Conservation (phyloP, 2,797 vertebrate genomes). For the Bradypus variegatus region DNA sequence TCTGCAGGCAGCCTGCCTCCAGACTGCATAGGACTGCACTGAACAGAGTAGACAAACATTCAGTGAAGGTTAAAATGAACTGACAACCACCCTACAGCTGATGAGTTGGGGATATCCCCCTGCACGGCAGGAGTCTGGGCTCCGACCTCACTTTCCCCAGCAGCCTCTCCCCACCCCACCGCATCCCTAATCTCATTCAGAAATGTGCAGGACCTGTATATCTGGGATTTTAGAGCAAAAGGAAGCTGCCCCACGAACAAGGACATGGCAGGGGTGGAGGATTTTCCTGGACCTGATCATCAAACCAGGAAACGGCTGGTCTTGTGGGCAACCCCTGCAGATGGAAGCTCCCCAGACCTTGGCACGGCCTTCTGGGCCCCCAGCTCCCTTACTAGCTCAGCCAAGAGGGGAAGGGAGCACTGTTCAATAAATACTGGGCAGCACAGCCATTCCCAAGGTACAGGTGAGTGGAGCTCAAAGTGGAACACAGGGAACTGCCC, state of each 20-base stretch:
- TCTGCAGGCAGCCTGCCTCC: neutral
- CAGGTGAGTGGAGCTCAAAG: neutral
- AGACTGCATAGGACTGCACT: too few relatives aligned
- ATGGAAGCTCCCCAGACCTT: neutral
- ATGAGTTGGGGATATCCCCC: accelerated
- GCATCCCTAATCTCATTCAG: neutral
- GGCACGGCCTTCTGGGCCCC: neutral
- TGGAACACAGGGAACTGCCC: neutral
- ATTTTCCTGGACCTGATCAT: neutral
- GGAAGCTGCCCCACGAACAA: neutral
- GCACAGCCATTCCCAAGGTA: neutral
- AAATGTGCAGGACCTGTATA: too few relatives aligned
- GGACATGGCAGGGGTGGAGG: accelerated
- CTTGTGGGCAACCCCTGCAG: too few relatives aligned
- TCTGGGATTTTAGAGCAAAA: too few relatives aligned
- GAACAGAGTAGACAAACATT: neutral
- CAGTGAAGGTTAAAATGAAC: neutral
- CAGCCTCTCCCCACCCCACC: neutral
- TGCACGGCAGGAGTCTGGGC: neutral
- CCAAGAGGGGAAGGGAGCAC: neutral
- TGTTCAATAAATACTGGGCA: too few relatives aligned
- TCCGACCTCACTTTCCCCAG: neutral
- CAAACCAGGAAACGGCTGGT: neutral
- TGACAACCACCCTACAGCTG: too few relatives aligned
- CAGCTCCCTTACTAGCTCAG: too few relatives aligned